phyloP scores from a whole-genome alignment of 2,888 invertebrate species.

The Lycaena phlaeas region DNA sequence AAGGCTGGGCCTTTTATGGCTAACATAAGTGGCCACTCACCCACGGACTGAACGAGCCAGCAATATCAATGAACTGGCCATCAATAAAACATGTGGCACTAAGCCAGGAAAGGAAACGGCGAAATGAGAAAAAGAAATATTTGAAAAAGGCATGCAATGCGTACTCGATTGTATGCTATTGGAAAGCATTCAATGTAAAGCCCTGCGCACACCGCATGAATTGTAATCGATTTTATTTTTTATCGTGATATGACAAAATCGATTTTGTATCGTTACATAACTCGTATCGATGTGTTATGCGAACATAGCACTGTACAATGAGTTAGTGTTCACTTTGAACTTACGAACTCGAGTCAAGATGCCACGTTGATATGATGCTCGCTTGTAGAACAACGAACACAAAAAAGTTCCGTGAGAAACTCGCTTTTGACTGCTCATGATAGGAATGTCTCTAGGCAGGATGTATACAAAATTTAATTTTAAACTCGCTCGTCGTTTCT shows the following conservation, averaged over 20 bases:
- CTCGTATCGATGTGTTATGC: conserved; percentile 26
- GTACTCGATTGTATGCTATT: conserved; percentile 63
- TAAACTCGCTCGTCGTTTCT: no score
- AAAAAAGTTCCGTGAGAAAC: conserved; percentile 28
- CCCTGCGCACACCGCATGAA: conserved; percentile 48
- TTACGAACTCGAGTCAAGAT: conserved; percentile 32
- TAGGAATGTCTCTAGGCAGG: neutral
- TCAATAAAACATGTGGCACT: conserved; percentile 72
- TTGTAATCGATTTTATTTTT: conserved; percentile 42
- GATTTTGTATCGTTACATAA: conserved; percentile 49
- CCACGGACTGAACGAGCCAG: conserved; percentile 67
- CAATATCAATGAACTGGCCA: conserved; percentile 71
- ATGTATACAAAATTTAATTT: neutral
- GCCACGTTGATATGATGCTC: conserved; percentile 20
- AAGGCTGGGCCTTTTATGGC: conserved; percentile 69
- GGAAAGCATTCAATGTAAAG: conserved; percentile 66
- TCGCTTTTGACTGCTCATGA: conserved; percentile 30
- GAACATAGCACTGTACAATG: conserved; percentile 23
- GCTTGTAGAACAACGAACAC: conserved; percentile 22
- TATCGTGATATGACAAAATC: conserved; percentile 38
- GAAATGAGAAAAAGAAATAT: conserved; percentile 69
- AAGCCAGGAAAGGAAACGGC: conserved; percentile 67
- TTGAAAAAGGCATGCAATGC: conserved; percentile 58
- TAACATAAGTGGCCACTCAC: conserved; percentile 70
- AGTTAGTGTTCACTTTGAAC: conserved; percentile 27